Evolutionary conservation across 35 echinoderm and acorn worm species (phyloP), one percentile per base, ranked within the genome.

Genomic region (Hemicentrotus pulcherrimus): DNA sequence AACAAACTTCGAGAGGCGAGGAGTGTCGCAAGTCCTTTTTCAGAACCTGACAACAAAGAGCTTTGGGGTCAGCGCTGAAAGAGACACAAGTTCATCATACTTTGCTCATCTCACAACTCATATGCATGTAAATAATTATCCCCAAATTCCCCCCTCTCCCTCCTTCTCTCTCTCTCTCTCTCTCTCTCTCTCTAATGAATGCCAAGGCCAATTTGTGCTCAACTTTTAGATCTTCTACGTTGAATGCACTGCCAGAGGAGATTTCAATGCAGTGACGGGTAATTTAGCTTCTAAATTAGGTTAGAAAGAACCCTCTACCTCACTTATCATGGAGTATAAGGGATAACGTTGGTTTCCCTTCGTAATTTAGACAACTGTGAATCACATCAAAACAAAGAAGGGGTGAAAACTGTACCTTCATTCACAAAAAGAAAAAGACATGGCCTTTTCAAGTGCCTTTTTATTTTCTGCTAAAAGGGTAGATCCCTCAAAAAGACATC

Each of bases 81-180:
- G 65, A 78, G 19, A n/a, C 65, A 78, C 5, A 7, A 28, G 65
- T 78, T 78, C 65, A 78, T 28, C 28, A 78, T 78, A 78, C 65
- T 78, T 78, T 78, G 19, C 65, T 78, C 19, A 5, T 78, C 65
- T 78, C 22, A 6, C 61, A 28, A n/a, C 65, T 78, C 22, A 78
- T 78, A 78, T 78, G 28, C 65, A 78, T 78, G 65, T 78, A 78
- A 78, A 78, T 78, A 78, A 78, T 78, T 78, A 78, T 78, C 65
- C 28, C 2, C 65, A 78, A 78, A 28, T 78, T 28, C 61, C 65
- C 10, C 50, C 18, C 65, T 5, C 65, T 28, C 65, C 7, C 65
- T 78, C 65, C 22, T n/a, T 78, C 65, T 78, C 22, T 28, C 65
- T 78, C 65, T 78, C 6, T 24, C 5, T 70, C 16, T 16, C 13